A percentile compares a stretch with the other conserved stretches of the same genome.
These are phyloP conservation scores for Latrodectus hesperus DNA, from an alignment of 2,888 invertebrate species.

Conservation along the genomic window DNA sequence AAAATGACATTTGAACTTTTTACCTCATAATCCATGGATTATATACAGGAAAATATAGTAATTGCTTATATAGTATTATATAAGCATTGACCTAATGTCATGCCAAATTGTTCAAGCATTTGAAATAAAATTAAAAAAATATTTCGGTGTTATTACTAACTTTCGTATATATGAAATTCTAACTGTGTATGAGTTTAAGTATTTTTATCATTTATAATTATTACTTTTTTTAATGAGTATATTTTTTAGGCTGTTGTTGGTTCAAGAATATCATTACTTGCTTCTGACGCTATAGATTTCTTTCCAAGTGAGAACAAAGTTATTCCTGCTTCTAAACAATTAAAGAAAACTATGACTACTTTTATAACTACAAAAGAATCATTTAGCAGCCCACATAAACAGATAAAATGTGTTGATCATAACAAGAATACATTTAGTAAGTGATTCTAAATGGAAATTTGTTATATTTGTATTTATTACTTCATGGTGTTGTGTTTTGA, in stretches of 20 bases:
- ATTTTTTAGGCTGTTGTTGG: conserved; percentile 39
- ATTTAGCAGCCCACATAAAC: conserved; percentile 49
- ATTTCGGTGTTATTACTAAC: too few species aligned
- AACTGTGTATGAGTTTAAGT: too few species aligned
- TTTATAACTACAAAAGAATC: conserved; percentile 12
- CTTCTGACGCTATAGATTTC: conserved; percentile 37
- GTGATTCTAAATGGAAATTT: conserved; percentile 4
- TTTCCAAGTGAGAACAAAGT: conserved; percentile 22
- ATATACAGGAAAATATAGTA: too few species aligned
- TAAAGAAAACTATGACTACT: conserved; percentile 25
- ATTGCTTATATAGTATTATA: too few species aligned
- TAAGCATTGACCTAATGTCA: too few species aligned
- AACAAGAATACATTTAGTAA: conserved; percentile 62
- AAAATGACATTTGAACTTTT: too few species aligned
- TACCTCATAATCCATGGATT: too few species aligned
- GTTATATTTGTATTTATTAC: not conserved
- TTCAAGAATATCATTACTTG: conserved; percentile 33
- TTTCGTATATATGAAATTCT: too few species aligned
- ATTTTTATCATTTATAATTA: not conserved
- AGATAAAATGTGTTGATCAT: conserved; percentile 44
- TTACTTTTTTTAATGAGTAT: not conserved
- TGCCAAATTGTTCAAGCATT: too few species aligned
- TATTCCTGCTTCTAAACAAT: not conserved
- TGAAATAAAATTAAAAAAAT: too few species aligned
- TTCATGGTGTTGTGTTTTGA: not conserved